These are phyloP conservation scores for Doris montereyensis DNA, from an alignment of 2,888 invertebrate genomes.

Conservation along the genomic window DNA sequence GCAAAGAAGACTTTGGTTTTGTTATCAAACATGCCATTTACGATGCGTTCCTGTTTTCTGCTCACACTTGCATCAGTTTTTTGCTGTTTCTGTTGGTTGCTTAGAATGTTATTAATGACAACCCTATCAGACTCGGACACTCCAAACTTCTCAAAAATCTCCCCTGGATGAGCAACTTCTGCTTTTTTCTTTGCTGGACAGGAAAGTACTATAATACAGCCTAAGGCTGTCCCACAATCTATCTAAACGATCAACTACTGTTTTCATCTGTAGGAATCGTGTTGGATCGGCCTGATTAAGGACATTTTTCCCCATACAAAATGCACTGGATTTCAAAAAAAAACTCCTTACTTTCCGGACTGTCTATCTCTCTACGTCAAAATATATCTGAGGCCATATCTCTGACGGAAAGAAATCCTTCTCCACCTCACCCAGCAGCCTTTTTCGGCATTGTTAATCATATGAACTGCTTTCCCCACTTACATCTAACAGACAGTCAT, in stretches of 20 bases:
- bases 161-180: background rate
- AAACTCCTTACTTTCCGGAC: background rate
- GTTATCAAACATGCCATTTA: background rate
- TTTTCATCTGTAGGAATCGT: background rate
- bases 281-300: conserved; percentile 11
- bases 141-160: background rate
- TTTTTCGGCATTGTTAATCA: conserved; percentile 14
- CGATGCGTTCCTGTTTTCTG: background rate
- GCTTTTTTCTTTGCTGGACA: background rate
- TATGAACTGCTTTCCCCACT: conserved; percentile 21
- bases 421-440: background rate
- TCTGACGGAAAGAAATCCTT: background rate
- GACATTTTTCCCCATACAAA: background rate
- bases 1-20: background rate
- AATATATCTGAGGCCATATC: background rate
- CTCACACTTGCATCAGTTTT: background rate
- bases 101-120: background rate
- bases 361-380: conserved; percentile 5
- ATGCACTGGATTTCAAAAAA: background rate
- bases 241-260: background rate
- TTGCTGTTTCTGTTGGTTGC: background rate
- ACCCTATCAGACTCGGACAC: background rate
- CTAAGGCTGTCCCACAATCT: conserved; percentile 5
- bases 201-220: conserved; percentile 8
- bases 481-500: conserved; percentile 3